Base-by-base conservation (phyloP, 2,113 vertebrate genomes). In the Notarius quadriscutis region DNA sequence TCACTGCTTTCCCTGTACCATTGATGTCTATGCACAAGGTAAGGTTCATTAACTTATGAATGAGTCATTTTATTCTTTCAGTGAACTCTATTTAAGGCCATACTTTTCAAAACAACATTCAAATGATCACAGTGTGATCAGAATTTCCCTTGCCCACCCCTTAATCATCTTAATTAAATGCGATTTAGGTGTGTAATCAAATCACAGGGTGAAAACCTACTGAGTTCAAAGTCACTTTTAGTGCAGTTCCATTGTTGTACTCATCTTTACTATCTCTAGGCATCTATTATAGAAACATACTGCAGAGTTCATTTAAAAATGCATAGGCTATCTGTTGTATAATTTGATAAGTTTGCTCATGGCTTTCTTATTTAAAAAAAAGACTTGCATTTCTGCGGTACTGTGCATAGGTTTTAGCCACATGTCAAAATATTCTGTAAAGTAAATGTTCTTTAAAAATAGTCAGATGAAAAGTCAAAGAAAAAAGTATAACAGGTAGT, bases 11-110 rank as follows among this genome's bases (percentile, higher is more conserved):
- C 79, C 75, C 88, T 81, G 91, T 91, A 72, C 81, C 87, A 93
- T 92, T 90, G 91, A 94, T 93, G 90, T 84, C 71, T 75, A 88
- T 89, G 87, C 86, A 69, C 89, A 90, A 86, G 78, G 55, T 90
- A 90, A 85, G 81, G 55, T 90, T 91, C 89, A 92, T 89, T 91
- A 89, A 90, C 81, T 88, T 63, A 84, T 85, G 34, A 88, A 91
- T 87, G 87, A 86, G 67, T 3, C 27, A n/a, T 90, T 81, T 86
- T 90, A 86, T 69, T 80, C 34, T 53, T 83, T 83, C 55, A 63
- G 15, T 22, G 25, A 53, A 30, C 80, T 82, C 41, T 51, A 74
- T 75, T 63, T 60, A 55, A 34, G 77, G 10, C 63, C 0, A 12
- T 79, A 75, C 60, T 51, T 58, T 88, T 80, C 30, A 71, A 84